Evolutionary conservation across 2,113 vertebrate genomes (phyloP).

Genomic region (Prolemur simus): DNA sequence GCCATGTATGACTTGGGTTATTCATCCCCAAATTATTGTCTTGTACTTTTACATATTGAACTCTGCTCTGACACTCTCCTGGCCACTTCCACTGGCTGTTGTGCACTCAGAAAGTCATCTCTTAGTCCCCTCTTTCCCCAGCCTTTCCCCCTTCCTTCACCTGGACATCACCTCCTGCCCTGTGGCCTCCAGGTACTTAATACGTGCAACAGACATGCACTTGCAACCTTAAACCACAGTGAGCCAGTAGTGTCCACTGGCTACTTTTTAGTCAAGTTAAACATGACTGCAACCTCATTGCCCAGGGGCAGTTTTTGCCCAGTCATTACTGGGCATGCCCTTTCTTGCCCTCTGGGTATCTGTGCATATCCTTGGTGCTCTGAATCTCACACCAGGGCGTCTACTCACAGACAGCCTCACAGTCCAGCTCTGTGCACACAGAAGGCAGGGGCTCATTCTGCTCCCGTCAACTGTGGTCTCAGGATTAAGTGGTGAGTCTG

Average conservation of each 20-base stretch:
- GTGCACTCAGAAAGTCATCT: neutral
- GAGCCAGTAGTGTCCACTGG: neutral
- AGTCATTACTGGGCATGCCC: neutral
- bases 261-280: neutral
- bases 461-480: neutral
- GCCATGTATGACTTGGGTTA: neutral
- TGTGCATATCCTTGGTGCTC: neutral
- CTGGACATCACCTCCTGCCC: neutral
- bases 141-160: too few relatives aligned
- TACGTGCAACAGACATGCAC: accelerated
- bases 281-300: neutral
- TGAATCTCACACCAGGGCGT: too few relatives aligned
- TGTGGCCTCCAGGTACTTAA: neutral
- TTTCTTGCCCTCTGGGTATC: neutral
- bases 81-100: neutral
- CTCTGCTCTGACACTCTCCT: neutral
- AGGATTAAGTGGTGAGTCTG: neutral
- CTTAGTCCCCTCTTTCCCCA: neutral
- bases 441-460: too few relatives aligned
- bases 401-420: neutral
- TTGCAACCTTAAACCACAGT: neutral
- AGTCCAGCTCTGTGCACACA: neutral
- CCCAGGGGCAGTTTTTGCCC: neutral
- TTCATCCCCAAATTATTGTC: neutral
- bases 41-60: neutral